Percentiles rank a stretch among this genome's conserved stretches.
Evolutionary conservation across 2,113 vertebrate genomes (phyloP).

Genomic region (Lota lota): DNA sequence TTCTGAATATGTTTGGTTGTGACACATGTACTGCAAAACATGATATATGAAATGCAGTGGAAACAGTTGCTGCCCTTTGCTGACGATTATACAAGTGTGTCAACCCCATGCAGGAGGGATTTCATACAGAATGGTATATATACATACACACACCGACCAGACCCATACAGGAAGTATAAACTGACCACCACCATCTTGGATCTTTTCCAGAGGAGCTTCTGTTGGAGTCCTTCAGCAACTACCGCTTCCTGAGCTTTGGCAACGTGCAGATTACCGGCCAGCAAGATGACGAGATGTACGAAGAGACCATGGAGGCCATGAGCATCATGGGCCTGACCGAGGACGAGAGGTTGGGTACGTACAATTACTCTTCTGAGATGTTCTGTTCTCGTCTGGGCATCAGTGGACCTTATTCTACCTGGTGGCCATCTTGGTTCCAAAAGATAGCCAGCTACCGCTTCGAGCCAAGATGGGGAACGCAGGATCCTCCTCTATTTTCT

Average conservation of each 20-base stretch:
- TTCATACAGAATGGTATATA: no score
- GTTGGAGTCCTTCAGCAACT: conserved; percentile 85
- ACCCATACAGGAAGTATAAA: neutral
- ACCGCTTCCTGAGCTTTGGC: conserved; percentile 87
- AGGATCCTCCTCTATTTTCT: no score
- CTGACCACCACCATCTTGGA: neutral
- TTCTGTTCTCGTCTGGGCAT: neutral
- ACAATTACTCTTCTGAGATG: neutral
- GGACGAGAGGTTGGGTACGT: conserved; percentile 83
- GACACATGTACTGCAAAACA: neutral
- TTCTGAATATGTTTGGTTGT: neutral
- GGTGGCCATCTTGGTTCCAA: neutral
- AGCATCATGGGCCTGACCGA: conserved; percentile 88
- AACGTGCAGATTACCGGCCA: conserved; percentile 85
- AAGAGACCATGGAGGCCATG: conserved; percentile 94
- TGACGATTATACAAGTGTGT: no score
- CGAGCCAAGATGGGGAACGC: no score
- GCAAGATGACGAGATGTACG: conserved; percentile 90
- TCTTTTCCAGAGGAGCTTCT: conserved; percentile 81
- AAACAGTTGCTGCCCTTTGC: no score
- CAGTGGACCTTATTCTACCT: neutral
- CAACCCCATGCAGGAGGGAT: no score
- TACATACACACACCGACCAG: neutral
- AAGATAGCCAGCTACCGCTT: no score
- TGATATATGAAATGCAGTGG: no score